Base-by-base conservation (phyloP, 2,113 vertebrate species). In the Numenius arquata region DNA sequence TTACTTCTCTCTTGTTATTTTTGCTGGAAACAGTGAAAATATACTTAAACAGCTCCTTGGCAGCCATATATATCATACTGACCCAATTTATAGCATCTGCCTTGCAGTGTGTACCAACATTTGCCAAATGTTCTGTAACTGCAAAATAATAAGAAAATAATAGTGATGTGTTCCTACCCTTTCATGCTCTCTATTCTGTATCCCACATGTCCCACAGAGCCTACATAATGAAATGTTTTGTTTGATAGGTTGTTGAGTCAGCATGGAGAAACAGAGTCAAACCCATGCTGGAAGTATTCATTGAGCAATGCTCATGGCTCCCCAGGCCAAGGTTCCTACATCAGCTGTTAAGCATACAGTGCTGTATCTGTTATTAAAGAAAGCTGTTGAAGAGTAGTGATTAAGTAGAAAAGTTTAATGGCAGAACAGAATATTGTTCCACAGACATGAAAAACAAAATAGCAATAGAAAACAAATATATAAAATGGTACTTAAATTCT, bases 131-230 rank as follows among this genome's bases (percentile, higher is more conserved):
- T 95, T 95, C 94, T 82, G 58, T 85, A 94, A 94, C 77, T 88
- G 53, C 66, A 93, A 96, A 96, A 96, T 93, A 95, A 92, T 77
- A 92, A 88, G 90, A 88, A 97, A 95, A 96, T 95, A 96, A 96
- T 41, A 79, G 58, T 68, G 70, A 73, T 91, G 71, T 40, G 87
- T 91, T 96, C 87, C 77, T 94, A 82, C 58, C 66, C 91, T 91
- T 92, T 86, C 66, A 85, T 82, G 81, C 77, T 94, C 56, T 89
- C 74, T 88, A 40, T 89, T 89, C 87, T 89, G 68, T 52, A 77
- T 85, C 93, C 91, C 94, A 92, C 90, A 95, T 36, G 86, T 96
- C 90, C 94, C 95, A 93, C 38, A 48, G 91, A 97, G 87, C 81
- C 87, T 82, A 73, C 71, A 96, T 95, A 96, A 94, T 93, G 84